Conservation (phyloP, 1,140 invertebrate genomes). For the Dendrolimus punctatus region DNA sequence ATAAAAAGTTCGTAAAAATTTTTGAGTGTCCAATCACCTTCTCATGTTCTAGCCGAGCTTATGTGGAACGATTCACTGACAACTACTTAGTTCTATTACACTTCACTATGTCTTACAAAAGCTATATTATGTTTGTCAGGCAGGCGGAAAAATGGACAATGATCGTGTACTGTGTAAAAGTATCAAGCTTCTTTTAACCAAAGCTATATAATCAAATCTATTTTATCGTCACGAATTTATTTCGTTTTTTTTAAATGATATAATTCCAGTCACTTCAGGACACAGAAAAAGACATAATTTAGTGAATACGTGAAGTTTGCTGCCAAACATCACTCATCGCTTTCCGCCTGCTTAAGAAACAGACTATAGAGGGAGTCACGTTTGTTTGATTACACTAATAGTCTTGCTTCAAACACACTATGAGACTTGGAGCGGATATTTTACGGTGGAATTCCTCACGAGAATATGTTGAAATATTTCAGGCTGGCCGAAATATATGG, state of each 20-base stretch:
- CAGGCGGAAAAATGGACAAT: no score
- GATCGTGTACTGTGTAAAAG: no score
- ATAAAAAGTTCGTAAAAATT: conserved; percentile 42
- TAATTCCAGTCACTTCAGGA: no score
- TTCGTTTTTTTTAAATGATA: no score
- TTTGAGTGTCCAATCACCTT: conserved; percentile 55
- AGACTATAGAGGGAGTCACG: conserved; percentile 16
- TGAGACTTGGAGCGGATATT: conserved; percentile 24
- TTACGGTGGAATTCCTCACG: conserved; percentile 29
- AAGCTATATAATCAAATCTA: no score
- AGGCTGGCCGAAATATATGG: conserved; percentile 55
- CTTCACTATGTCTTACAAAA: conserved; percentile 27
- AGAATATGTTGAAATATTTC: conserved; percentile 51
- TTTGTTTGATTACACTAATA: conserved; percentile 25
- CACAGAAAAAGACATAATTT: no score
- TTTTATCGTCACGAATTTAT: no score
- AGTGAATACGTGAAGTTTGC: no score
- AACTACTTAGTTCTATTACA: conserved; percentile 21
- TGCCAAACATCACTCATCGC: no score
- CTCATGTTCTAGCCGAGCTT: conserved; percentile 42
- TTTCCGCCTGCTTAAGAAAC: no score
- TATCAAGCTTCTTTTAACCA: no score
- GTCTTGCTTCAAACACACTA: conserved; percentile 23
- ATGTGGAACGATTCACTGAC: conserved; percentile 31
- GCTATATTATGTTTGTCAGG: conserved; percentile 7